Evolutionary conservation across 2,888 invertebrate species (phyloP), one percentile per base, ranked within the genome.

Genomic region (Mongoloraphidia duomilia): DNA sequence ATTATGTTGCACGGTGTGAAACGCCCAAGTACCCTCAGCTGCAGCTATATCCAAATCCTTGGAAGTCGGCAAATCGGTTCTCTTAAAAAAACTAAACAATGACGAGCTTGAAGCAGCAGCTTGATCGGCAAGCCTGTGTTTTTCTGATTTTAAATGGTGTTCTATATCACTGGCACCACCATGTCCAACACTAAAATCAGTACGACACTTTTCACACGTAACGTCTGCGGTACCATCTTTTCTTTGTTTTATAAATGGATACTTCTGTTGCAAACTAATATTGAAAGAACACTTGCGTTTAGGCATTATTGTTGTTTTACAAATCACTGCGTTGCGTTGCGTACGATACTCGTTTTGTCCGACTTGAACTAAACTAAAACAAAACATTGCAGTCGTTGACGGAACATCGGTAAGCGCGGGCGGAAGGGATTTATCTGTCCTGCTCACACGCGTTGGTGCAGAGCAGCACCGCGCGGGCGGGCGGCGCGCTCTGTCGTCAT

Each of bases 201-300:
- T 43, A 38, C 41, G 41, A 42, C 50, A 49, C 38, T 44, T 45
- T 51, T 44, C 51, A 55, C 49, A 54, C 48, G 42, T 50, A 39
- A 50, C 55, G 50, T 44, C 49, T 52, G 50, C 35, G 36, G 44
- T 34, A 45, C 26, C 39, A 53, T 51, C 54, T n/a, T n/a, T 53
- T 46, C 54, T 55, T 55, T 56, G 53, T 48, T 57, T 56, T 41
- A 58, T 58, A 58, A 59, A 59, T 35, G 56, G 58, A 50, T 57
- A 58, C 50, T 57, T 58, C 46, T 41, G 49, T 54, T 58, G 56
- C 50, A 55, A 57, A 51, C 17, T 56, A 52, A 53, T 49, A 58
- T 54, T 57, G 39, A 58, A 58, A 26, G 55, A 42, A 56, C 56
- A 56, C 53, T 57, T 58, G 55, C 57, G 58, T 57, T 56, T 56